phyloP scores from a whole-genome alignment of 1,140 invertebrate species.

The Metaphire vulgaris region DNA sequence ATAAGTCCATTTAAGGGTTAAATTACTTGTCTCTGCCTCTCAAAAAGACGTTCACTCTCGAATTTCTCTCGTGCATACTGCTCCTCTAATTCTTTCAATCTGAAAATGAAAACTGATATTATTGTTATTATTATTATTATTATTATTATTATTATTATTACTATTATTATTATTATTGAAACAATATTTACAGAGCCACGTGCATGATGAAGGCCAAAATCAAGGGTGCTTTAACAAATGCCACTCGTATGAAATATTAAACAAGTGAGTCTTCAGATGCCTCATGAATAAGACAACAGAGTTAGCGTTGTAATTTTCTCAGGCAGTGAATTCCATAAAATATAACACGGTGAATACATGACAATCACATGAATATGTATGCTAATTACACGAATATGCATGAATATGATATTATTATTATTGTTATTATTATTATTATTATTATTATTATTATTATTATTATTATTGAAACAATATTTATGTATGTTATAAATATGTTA shows the following conservation, averaged over 20 bases:
- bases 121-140: conserved; percentile 16
- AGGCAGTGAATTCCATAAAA: too few relatives aligned
- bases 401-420: too few relatives aligned
- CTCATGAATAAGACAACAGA: background rate
- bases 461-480: too few relatives aligned
- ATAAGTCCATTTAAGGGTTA: background rate
- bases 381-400: too few relatives aligned
- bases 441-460: too few relatives aligned
- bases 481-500: too few relatives aligned
- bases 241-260: background rate
- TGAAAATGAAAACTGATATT: conserved; percentile 27
- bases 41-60: conserved; percentile 90
- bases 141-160: background rate
- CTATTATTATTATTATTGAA: background rate
- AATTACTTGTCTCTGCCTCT: conserved; percentile 86
- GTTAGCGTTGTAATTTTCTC: too few relatives aligned
- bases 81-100: conserved; percentile 83
- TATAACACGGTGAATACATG: too few relatives aligned
- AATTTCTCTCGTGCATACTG: conserved; percentile 95
- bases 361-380: too few relatives aligned
- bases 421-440: too few relatives aligned
- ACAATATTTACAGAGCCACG: too few relatives aligned
- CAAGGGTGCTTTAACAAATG: background rate
- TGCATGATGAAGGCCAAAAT: background rate
- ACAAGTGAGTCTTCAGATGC: background rate